Conservation (phyloP, 2,113 vertebrate species). For the Microtus montanus region DNA sequence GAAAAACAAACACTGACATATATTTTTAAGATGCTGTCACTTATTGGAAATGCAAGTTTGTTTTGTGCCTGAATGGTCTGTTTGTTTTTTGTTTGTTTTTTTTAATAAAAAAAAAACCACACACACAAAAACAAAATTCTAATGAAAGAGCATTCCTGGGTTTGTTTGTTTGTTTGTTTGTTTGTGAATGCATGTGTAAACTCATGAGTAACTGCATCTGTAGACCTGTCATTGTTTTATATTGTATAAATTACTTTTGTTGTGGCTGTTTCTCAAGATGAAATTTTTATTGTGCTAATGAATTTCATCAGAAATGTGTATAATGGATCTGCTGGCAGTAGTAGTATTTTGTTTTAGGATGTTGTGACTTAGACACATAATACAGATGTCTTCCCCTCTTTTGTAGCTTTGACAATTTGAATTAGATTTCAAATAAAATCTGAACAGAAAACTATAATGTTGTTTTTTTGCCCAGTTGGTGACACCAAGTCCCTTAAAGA, state of each 20-base stretch:
- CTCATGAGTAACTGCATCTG: conserved; percentile 88
- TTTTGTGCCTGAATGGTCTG: conserved; percentile 90
- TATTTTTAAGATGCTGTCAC: conserved; percentile 88
- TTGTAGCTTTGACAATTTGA: conserved; percentile 91
- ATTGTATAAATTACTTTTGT: conserved; percentile 90
- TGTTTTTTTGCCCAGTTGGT: conserved; percentile 84
- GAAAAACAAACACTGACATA: conserved; percentile 99
- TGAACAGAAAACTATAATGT: conserved; percentile 87
- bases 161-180: conserved; percentile 85
- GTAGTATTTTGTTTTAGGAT: conserved; percentile 89
- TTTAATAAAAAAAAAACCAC: conserved; percentile 62
- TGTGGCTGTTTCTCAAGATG: conserved; percentile 87
- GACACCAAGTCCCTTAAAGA: conserved; percentile 67
- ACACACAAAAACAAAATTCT: conserved; percentile 77
- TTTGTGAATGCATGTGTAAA: conserved; percentile 91
- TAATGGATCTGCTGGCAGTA: conserved; percentile 90
- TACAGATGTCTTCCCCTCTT: conserved; percentile 86
- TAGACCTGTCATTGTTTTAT: conserved; percentile 91
- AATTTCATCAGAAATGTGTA: conserved; percentile 88
- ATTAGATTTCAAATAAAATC: conserved; percentile 94
- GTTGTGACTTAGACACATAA: conserved; percentile 89
- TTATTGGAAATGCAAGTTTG: conserved; percentile 90
- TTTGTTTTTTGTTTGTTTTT: neutral
- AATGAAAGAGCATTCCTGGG: conserved; percentile 89
- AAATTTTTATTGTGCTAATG: conserved; percentile 89